A percentile compares a stretch with the other conserved stretches of the same genome.
These are phyloP conservation scores for Galerucella pusilla DNA, from an alignment of 2,888 invertebrate genomes.

Conservation along the genomic window DNA sequence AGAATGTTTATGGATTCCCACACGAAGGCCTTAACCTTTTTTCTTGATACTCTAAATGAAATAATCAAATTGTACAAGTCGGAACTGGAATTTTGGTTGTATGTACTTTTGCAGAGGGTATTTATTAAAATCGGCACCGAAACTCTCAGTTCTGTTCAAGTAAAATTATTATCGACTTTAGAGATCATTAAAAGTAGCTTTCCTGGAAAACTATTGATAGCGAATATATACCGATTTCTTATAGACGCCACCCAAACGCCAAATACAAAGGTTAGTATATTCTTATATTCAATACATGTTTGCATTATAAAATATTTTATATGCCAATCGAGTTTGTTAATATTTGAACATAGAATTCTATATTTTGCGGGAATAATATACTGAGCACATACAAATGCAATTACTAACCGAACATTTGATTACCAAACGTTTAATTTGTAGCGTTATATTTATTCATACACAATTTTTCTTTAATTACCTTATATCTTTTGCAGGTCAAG, in stretches of 20 bases:
- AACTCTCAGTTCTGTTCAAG: slow-evolving; percentile 89
- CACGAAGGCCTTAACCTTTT: slow-evolving; percentile 91
- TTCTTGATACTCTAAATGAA: slow-evolving; percentile 93
- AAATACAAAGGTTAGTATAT: slow-evolving; percentile 73
- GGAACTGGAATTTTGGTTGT: slow-evolving; percentile 93
- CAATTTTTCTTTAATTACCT: neutral
- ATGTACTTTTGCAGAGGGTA: slow-evolving; percentile 80
- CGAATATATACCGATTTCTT: slow-evolving; percentile 81
- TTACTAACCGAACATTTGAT: too few relatives aligned
- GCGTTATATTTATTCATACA: too few relatives aligned
- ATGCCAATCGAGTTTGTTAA: too few relatives aligned
- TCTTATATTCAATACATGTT: too few relatives aligned
- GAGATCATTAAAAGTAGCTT: slow-evolving; percentile 80
- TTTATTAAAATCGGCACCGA: slow-evolving; percentile 89
- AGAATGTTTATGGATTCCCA: slow-evolving; percentile 98
- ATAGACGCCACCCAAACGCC: slow-evolving; percentile 95
- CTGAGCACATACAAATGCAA: too few relatives aligned
- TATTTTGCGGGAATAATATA: too few relatives aligned
- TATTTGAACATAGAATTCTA: too few relatives aligned
- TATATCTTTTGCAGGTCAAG: slow-evolving; percentile 62
- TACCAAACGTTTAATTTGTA: too few relatives aligned
- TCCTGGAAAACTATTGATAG: slow-evolving; percentile 74
- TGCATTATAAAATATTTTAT: too few relatives aligned
- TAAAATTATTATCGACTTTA: slow-evolving; percentile 88
- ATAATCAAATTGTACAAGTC: slow-evolving; percentile 86